Evolutionary conservation across 2,113 vertebrate genomes (phyloP).

Genomic region (Bos javanicus): DNA sequence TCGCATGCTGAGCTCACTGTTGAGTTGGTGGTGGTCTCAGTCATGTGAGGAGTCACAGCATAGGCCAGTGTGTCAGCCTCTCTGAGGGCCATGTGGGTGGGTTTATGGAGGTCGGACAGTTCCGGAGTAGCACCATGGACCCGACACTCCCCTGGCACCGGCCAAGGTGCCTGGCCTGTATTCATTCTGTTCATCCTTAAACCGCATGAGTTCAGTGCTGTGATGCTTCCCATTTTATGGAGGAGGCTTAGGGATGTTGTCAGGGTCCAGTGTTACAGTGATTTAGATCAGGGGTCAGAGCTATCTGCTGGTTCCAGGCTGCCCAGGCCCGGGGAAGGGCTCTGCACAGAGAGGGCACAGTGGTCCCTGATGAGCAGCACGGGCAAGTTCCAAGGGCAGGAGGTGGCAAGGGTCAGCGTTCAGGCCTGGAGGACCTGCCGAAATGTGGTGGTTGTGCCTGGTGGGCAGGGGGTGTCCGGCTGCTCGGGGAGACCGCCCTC

Average conservation of each 20-base stretch:
- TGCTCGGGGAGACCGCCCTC: not conserved
- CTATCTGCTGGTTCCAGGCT: not conserved
- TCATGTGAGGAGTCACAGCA: not conserved
- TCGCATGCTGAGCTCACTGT: not conserved
- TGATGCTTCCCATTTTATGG: not conserved
- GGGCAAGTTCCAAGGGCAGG: too few relatives aligned
- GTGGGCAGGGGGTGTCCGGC: not conserved
- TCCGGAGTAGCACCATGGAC: not conserved
- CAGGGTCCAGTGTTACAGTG: not conserved
- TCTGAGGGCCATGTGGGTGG: rapidly evolving
- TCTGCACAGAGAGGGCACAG: not conserved
- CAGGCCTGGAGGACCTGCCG: rapidly evolving
- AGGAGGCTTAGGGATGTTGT: not conserved
- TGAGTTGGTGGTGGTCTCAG: not conserved
- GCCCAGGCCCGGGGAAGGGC: not conserved
- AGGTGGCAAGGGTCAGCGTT: not conserved
- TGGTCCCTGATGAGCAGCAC: not conserved
- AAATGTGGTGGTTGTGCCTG: not conserved
- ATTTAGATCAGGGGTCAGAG: not conserved
- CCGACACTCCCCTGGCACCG: rapidly evolving
- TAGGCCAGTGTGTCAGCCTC: not conserved
- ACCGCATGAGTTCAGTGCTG: not conserved
- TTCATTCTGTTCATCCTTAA: not conserved
- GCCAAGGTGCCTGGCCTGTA: not conserved
- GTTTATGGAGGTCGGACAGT: rapidly evolving